Evolutionary conservation across 2,888 invertebrate species (phyloP), one percentile per base, ranked within the genome.

Genomic region (Ptychoptera contaminata): DNA sequence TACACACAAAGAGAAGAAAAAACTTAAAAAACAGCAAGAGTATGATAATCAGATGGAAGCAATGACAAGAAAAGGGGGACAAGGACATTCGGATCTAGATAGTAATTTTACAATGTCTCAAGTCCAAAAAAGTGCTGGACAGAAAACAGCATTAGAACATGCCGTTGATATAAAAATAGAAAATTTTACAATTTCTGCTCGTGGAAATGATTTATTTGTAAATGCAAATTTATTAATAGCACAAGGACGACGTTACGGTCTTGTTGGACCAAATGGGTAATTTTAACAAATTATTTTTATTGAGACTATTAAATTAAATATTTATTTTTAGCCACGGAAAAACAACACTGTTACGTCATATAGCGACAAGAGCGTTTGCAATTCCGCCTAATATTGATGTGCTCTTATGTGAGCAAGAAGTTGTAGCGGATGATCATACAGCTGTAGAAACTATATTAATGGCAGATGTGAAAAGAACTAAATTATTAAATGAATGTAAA

Each of bases 101-200:
- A 83, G 84, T 34, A 96, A 97, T 65, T 98, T 98, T 61, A 91
- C 96, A 4, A 86, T 98, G 49, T 96, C 96, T 5, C 80, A 80
- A 56, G 73, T 78, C 54, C 76, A 79, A 69, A 80, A 80, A 62
- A 71, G 76, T 50, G 77, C 77, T 16, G 79, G 79, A 53, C 82
- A 86, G 59, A 74, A 82, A 67, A 78, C 79, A 36, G 81, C 84
- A 32, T 58, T 87, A 53, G 96, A 97, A 59, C 85, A 91, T 61
- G 93, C 96, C 1, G 85, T 92, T 10, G 97, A 97, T 63, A 97
- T 98, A 43, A 97, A 97, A 73, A 87, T 94, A 12, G 97, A 98
- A 59, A 94, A 92, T 65, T 98, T 98, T 62, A 92, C 92, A 47
- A 98, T 99, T 54, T 79, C 91, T 15, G 98, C 98, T 0, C 87